Conservation (phyloP, 1,140 invertebrate species). For the Panulirus ornatus region DNA sequence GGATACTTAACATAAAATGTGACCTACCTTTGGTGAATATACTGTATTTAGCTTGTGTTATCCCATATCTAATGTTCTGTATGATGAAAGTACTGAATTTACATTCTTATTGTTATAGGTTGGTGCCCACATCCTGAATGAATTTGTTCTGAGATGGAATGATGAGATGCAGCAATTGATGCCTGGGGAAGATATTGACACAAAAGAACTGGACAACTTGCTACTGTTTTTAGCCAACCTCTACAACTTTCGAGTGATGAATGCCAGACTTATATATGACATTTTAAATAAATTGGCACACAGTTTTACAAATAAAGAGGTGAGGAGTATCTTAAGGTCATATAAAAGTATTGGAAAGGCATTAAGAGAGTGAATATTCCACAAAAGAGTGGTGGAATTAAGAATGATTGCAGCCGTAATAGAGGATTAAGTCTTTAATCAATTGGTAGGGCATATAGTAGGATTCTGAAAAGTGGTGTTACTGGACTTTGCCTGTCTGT, state of each 20-base stretch:
- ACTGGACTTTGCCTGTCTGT: too few species aligned
- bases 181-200: constrained; percentile 79
- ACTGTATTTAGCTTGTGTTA: too few species aligned
- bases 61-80: too few species aligned
- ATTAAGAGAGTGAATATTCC: too few species aligned
- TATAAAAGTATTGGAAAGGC: background rate
- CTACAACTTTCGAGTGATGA: constrained; percentile 94
- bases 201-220: constrained; percentile 93
- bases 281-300: constrained; percentile 84
- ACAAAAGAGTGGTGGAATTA: too few species aligned
- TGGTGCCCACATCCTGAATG: constrained; percentile 59
- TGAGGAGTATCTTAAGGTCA: constrained; percentile 77
- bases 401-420: too few species aligned
- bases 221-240: constrained; percentile 88
- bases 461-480: too few species aligned
- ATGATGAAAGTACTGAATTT: too few species aligned
- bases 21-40: too few species aligned
- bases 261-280: constrained; percentile 86
- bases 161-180: constrained; percentile 30
- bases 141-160: constrained; percentile 57
- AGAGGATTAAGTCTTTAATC: too few species aligned
- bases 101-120: constrained; percentile 41
- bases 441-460: too few species aligned
- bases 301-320: constrained; percentile 87
- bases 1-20: too few species aligned